Evolutionary conservation across 1,140 invertebrate species (phyloP), one percentile per base, ranked within the genome.

Genomic region (Drosophila arawakana): DNA sequence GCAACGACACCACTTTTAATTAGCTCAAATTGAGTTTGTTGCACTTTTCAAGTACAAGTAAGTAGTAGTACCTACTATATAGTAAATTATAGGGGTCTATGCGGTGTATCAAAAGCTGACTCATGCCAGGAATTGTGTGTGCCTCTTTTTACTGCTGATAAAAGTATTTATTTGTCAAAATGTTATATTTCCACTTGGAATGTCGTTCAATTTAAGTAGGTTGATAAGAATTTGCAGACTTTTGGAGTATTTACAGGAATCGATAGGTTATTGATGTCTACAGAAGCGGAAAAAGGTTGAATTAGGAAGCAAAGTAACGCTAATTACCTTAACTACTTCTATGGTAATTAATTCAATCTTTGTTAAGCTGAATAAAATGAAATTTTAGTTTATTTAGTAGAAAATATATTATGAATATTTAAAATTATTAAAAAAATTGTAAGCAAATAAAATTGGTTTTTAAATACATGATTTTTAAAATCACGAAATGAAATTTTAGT

Each of bases 11-110:
- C 43, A 55, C 47, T 68, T 76, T 82, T 70, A 76, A 82, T 82
- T 82, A 73, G 59, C 37, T 66, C 7, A 81, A 82, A 68, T 76
- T 72, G 47, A 67, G 44, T 76, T 77, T 54, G 35, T 59, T 59
- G 63, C 54, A 58, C 39, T 62, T 67, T 75, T 59, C 60, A 61
- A 44, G 44, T 43, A 34, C 34, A 50, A 69, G 43, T 55, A 58
- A 25, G 25, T 41, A n/a, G 10, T 41, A 41, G 9, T n/a, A 34
- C 49, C 10, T 7, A 34, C 10, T 34, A 34, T 35, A 52, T 35
- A 13, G 25, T 25, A 52, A 6, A 49, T n/a, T 30, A 5, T 52
- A 52, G 2, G 4, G 9, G 4, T 30, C n/a, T 35, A 52, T 35
- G 47, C 5, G 11, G 10, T 54, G 2, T 65, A 50, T 65, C 52